Evolutionary conservation across 2,888 invertebrate genomes (phyloP), one percentile per base, ranked within the genome.

Genomic region (Plusia festucae): DNA sequence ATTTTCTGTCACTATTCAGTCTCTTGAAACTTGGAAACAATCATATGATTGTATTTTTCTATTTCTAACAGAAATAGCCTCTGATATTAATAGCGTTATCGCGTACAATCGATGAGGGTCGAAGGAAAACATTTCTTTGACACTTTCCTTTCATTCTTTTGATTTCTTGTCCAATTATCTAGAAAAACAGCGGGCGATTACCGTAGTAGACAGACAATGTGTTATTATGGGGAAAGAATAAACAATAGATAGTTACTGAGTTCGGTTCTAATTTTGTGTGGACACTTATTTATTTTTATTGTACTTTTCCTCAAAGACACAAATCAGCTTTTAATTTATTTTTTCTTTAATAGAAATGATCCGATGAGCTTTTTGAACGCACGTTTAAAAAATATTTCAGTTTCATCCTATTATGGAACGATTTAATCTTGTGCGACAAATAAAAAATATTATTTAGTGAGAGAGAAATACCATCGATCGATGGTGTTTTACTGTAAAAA

Each of bases 111-210:
- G 62, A 69, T 64, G 64, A 68, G 40, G 59, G 46, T n/a, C 53
- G 58, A 73, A 72, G 60, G 76, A 82, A 81, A 72, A 79, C 70
- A 81, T 81, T 77, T 70, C 58, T 70, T 73, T 73, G 76, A 73
- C 75, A 69, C 67, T 63, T 71, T 70, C 69, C 73, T 71, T 68
- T 69, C 77, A 74, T 82, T 81, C 83, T 78, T 82, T 87, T 93
- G 94, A 93, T 92, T 92, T 87, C 91, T 93, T 84, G 87, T 82
- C 93, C 93, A 94, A 94, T 94, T 94, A 94, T 88, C 86, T 87
- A 90, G 91, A 92, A 93, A 91, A 93, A 93, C 93, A 93, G 88
- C 88, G 81, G 87, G 82, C 83, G 85, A 88, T 92, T 86, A 87
- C 84, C 81, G 65, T 78, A 84, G 78, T 82, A 82, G 69, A 76